phyloP scores from a whole-genome alignment of 2,888 invertebrate genomes.

The Hirtodrosophila cameraria region DNA sequence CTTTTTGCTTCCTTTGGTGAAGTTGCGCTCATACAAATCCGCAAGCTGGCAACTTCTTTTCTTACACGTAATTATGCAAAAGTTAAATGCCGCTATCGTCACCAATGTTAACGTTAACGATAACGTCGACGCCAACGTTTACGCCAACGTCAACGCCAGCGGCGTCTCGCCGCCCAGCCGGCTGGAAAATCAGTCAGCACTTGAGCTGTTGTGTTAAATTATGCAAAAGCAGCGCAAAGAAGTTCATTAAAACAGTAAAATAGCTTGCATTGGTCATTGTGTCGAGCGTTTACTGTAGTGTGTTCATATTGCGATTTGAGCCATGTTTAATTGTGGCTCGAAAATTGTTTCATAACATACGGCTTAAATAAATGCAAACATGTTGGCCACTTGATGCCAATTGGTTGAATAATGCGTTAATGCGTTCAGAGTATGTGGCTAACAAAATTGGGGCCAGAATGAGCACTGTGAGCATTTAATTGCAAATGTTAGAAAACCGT shows the following conservation, averaged over 20 bases:
- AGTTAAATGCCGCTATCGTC: constrained; percentile 60
- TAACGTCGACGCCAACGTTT: constrained; percentile 17
- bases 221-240: constrained; percentile 45
- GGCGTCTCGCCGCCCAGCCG: constrained; percentile 52
- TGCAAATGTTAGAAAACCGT: not conserved
- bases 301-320: constrained; percentile 3
- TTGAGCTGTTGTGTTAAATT: constrained; percentile 64
- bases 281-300: constrained; percentile 33
- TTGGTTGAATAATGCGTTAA: constrained; percentile 58
- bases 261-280: constrained; percentile 34
- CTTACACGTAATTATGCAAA: constrained; percentile 75
- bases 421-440: constrained; percentile 26
- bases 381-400: constrained; percentile 57
- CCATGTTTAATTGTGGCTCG: constrained; percentile 23
- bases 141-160: not conserved
- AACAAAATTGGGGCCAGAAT: constrained; percentile 8
- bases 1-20: not conserved
- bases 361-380: constrained; percentile 12
- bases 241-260: constrained; percentile 52
- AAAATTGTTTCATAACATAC: constrained; percentile 4
- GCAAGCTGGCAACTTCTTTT: constrained; percentile 36
- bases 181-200: constrained; percentile 66
- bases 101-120: constrained; percentile 3
- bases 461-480: not conserved
- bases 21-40: constrained; percentile 24